These are phyloP conservation scores for Sinocyclocheilus maitianheensis DNA, from an alignment of 2,113 vertebrate species.

Conservation along the genomic window DNA sequence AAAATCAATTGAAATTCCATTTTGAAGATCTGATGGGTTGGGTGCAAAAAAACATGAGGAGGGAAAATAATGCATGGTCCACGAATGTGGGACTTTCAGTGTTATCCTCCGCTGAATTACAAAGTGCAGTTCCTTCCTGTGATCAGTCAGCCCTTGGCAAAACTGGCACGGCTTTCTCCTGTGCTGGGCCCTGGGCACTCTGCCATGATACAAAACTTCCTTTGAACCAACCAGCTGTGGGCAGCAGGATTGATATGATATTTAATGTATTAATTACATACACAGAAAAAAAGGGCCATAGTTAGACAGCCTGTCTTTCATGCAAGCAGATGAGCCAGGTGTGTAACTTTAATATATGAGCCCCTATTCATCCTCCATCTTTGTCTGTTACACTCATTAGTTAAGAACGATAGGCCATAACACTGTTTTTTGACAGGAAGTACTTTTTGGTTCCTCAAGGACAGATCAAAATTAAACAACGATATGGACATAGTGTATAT, in stretches of 20 bases:
- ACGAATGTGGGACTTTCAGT: conserved; percentile 60
- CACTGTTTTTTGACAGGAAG: neutral
- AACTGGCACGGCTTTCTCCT: conserved; percentile 72
- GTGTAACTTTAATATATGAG: conserved; percentile 60
- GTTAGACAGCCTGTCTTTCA: conserved; percentile 63
- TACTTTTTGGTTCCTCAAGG: neutral
- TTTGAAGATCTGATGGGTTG: conserved; percentile 60
- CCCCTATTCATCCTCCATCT: conserved; percentile 38
- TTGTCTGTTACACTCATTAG: conserved; percentile 16
- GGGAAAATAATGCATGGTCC: conserved; percentile 37
- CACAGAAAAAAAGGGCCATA: conserved; percentile 61
- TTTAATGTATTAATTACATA: conserved; percentile 78
- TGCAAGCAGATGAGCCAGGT: conserved; percentile 61
- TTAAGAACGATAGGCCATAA: neutral
- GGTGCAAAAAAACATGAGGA: conserved; percentile 36
- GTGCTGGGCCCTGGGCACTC: conserved; percentile 61
- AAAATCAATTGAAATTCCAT: conserved; percentile 68
- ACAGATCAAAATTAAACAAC: neutral
- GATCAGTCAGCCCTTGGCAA: conserved; percentile 75
- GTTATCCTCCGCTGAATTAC: conserved; percentile 73
- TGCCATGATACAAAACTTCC: conserved; percentile 70
- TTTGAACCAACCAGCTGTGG: conserved; percentile 73
- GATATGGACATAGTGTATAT: neutral
- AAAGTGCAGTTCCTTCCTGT: conserved; percentile 75
- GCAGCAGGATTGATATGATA: conserved; percentile 72